Percentiles rank a stretch among this genome's conserved stretches.
Evolutionary conservation across 2,113 vertebrate species (phyloP).

Genomic region (Coryphaenoides rupestris): DNA sequence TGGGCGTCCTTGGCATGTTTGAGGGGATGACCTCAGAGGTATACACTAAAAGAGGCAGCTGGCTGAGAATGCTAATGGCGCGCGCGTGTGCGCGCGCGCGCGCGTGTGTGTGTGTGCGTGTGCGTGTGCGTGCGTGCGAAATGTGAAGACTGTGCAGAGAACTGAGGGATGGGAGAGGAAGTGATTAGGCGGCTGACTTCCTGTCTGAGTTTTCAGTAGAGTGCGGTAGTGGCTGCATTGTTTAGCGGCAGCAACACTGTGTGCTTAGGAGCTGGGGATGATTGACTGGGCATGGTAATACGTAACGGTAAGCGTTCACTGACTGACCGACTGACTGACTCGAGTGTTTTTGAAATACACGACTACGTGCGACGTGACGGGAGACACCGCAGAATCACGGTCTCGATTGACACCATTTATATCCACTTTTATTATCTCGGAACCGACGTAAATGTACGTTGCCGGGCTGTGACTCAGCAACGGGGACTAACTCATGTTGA

Average conservation of each 20-base stretch:
- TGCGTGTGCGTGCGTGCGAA: background rate
- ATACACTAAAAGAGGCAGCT: background rate
- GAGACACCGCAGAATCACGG: too few species aligned
- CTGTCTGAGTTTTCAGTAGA: conserved; percentile 43
- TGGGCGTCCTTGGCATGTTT: too few species aligned
- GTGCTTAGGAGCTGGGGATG: conserved; percentile 1
- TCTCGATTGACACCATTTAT: too few species aligned
- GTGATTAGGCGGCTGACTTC: conserved; percentile 42
- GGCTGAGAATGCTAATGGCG: background rate
- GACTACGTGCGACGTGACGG: too few species aligned
- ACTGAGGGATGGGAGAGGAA: conserved; percentile 39
- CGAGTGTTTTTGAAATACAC: too few species aligned
- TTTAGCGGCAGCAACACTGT: conserved; percentile 23
- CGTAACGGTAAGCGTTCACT: background rate
- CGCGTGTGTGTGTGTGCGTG: conserved; percentile 2
- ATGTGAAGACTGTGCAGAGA: background rate
- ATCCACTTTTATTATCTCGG: too few species aligned
- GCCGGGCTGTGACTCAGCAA: too few species aligned
- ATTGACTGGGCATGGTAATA: background rate
- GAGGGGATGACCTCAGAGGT: too few species aligned
- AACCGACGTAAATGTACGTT: too few species aligned
- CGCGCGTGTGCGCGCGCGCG: conserved; percentile 3
- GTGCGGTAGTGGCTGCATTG: background rate
- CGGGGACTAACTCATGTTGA: too few species aligned
- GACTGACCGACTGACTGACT: background rate